These are phyloP conservation scores for Taxidea taxus DNA, from an alignment of 2,113 vertebrate species.

Conservation along the genomic window DNA sequence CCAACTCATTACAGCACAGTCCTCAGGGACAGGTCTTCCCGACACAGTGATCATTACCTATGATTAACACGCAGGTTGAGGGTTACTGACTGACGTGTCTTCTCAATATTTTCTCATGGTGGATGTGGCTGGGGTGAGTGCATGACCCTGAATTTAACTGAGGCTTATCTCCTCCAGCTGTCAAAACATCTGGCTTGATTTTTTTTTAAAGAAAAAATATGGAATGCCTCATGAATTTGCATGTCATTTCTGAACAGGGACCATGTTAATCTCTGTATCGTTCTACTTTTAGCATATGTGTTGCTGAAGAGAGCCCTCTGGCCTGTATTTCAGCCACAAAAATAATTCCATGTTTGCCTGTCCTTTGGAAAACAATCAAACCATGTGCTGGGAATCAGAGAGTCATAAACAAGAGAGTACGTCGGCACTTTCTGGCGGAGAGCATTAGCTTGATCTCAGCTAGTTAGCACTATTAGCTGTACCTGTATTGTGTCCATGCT, in stretches of 20 bases:
- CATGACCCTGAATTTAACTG: neutral
- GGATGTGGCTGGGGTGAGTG: neutral
- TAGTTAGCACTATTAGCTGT: neutral
- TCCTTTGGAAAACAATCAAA: conserved; percentile 17
- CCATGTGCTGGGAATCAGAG: neutral
- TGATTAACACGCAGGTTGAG: neutral
- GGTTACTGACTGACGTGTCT: conserved; percentile 4
- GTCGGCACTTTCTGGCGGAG: neutral
- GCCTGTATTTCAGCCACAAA: neutral
- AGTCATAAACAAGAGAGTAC: neutral
- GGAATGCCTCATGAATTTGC: neutral
- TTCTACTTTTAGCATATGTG: neutral
- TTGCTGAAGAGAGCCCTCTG: neutral
- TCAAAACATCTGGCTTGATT: neutral
- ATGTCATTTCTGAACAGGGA: neutral
- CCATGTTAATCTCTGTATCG: neutral
- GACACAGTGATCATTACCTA: neutral
- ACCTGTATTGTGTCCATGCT: neutral
- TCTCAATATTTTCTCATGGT: neutral
- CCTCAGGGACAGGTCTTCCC: neutral
- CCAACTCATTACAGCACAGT: neutral
- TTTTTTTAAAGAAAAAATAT: neutral
- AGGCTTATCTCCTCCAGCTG: neutral
- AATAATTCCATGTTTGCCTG: neutral
- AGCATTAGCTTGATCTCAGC: neutral